Base-by-base conservation (phyloP, 2,797 vertebrate species). In the Schizothorax lantsangensis region DNA sequence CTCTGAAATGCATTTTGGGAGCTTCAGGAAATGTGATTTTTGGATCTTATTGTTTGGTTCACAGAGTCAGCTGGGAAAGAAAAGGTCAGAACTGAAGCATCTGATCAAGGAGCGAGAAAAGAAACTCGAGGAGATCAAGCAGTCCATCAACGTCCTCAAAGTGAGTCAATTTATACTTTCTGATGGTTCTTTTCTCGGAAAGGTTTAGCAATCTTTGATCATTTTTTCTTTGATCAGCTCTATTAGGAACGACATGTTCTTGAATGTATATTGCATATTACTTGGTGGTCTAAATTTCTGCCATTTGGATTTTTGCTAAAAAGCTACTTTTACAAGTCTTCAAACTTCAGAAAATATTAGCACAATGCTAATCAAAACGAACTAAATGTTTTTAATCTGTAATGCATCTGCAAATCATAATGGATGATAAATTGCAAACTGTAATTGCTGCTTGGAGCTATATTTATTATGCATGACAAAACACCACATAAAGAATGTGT, bases 91-190 rank as follows among this genome's bases (percentile, higher is more conserved):
- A 86, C 87, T 96, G 78, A 95, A 95, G 87, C 94, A 95, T 66
- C 54, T 95, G 88, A 96, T 96, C 89, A 95, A 96, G 85, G 96
- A 96, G 90, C 90, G 95, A 84, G 75, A 89, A 47, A 96, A 96
- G 91, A 96, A 96, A 72, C 93, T 96, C 82, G 95, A 95, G 0
- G 96, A 96, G 78, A 93, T 96, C 88, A 96, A 96, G 87, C 94
- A 96, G 82, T 95, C 95, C 87, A 95, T 96, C 81, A 95, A 93
- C 88, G 93, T 95, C 81, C 94, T 96, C 87, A 96, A 96, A 92
- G 96, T 96, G 86, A 93, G 93, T 89, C n/a, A 0, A 11, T 36
- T 86, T 15, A 59, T 47, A 66, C 45, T n/a, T 26, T 71, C 30
- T 57, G 30, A 54, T 43, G 21, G 12, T 5, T 40, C 12, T n/a